These are phyloP conservation scores for Lamellibrachia columna DNA, from an alignment of 2,888 invertebrate genomes.

Conservation along the genomic window DNA sequence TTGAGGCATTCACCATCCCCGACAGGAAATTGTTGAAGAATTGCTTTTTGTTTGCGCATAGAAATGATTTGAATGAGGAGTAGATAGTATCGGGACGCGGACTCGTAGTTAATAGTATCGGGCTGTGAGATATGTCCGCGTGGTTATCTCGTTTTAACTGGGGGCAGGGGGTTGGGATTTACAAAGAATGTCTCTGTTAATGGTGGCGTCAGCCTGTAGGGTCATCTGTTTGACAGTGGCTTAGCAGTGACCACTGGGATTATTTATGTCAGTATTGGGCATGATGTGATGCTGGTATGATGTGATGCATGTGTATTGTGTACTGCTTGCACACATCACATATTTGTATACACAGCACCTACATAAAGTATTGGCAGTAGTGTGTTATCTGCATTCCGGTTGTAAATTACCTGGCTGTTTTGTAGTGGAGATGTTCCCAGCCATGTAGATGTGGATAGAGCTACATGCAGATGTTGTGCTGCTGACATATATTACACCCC, in stretches of 20 bases:
- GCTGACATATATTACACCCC: too few species aligned
- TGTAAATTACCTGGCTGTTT: too few species aligned
- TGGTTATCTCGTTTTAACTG: slow-evolving; percentile 8
- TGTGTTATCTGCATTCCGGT: too few species aligned
- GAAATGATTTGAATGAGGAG: not conserved
- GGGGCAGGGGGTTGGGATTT: not conserved
- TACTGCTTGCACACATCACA: not conserved
- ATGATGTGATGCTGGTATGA: not conserved
- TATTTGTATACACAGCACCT: too few species aligned
- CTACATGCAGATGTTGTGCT: too few species aligned
- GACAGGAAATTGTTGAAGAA: slow-evolving; percentile 5
- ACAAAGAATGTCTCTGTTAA: not conserved
- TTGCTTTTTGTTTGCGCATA: not conserved
- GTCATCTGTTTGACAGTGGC: not conserved
- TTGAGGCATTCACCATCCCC: not conserved
- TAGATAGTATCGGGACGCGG: not conserved
- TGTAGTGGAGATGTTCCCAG: too few species aligned
- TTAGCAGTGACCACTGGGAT: not conserved
- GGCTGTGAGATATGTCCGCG: not conserved
- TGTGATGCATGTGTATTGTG: not conserved
- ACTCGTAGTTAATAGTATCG: not conserved
- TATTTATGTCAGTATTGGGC: not conserved
- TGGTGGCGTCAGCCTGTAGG: not conserved
- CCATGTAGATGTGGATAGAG: too few species aligned
- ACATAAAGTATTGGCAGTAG: too few species aligned